A percentile compares a stretch with the other conserved stretches of the same genome.
phyloP scores from a whole-genome alignment of 64 coral and sea anemone species.

The Stichodactyla helianthus region DNA sequence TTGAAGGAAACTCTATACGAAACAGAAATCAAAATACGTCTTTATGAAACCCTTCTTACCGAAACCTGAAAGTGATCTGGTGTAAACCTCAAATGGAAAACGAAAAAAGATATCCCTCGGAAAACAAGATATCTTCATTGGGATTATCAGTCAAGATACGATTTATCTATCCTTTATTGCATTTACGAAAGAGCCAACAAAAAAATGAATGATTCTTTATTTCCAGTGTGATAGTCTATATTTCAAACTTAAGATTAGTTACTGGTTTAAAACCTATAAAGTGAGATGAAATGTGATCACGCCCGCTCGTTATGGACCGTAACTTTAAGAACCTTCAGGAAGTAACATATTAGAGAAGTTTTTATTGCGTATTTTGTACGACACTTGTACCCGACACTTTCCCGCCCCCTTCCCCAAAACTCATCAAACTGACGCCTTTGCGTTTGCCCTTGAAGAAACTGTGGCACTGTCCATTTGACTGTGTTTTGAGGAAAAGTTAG shows the following conservation, averaged over 20 bases:
- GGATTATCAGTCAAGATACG: constrained; percentile 3
- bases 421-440: constrained; percentile 19
- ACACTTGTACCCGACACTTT: constrained; percentile 10
- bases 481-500: background rate
- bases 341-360: constrained; percentile 30
- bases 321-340: constrained; percentile 17
- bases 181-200: background rate
- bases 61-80: constrained; percentile 23
- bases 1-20: constrained; percentile 1
- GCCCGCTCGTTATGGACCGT: background rate
- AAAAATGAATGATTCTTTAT: background rate
- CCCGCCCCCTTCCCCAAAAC: background rate
- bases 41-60: background rate
- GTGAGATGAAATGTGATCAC: constrained; percentile 11
- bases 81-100: constrained; percentile 10
- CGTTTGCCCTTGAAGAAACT: background rate
- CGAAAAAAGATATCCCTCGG: background rate
- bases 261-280: background rate
- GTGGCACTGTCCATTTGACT: background rate
- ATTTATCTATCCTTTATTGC: constrained; percentile 6
- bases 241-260: background rate
- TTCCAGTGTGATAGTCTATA: constrained; percentile 13
- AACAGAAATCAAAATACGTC: constrained; percentile 6
- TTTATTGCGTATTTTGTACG: constrained; percentile 9
- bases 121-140: background rate